Evolutionary conservation across 2,797 vertebrate genomes (phyloP).

Genomic region (Sphaeramia orbicularis): DNA sequence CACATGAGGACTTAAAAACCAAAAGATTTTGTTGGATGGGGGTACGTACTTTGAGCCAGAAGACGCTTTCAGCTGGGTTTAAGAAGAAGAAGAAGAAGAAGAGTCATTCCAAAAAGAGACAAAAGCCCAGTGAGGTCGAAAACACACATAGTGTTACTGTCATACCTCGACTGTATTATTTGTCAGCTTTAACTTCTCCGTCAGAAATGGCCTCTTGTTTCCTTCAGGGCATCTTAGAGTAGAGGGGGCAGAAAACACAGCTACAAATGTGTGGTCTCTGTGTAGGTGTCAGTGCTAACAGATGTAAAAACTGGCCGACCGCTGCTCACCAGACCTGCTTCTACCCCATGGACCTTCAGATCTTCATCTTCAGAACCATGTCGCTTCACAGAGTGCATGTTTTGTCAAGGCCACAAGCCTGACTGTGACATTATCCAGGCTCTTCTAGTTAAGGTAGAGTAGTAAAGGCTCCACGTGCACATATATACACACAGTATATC

Average conservation of each 20-base stretch:
- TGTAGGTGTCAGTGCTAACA: conserved; percentile 56
- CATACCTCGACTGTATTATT: conserved; percentile 83
- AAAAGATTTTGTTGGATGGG: conserved; percentile 74
- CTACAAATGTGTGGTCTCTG: conserved; percentile 42
- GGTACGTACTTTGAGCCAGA: conserved; percentile 67
- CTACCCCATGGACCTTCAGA: conserved; percentile 22
- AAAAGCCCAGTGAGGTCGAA: conserved; percentile 59
- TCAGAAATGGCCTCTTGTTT: conserved; percentile 68
- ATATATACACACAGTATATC: conserved; percentile 49
- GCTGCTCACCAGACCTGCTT: conserved; percentile 31
- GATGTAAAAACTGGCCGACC: conserved; percentile 37
- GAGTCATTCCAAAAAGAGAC: conserved; percentile 69
- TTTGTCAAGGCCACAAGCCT: conserved; percentile 33
- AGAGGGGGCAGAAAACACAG: conserved; percentile 75
- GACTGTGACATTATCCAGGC: conserved; percentile 28
- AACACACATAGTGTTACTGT: conserved; percentile 73
- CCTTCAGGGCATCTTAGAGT: conserved; percentile 62
- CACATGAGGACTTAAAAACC: conserved; percentile 79
- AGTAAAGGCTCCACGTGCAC: conserved; percentile 53
- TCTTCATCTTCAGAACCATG: conserved; percentile 18
- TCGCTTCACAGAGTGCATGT: conserved; percentile 52
- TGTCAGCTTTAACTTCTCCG: conserved; percentile 82
- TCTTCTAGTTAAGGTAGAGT: conserved; percentile 34
- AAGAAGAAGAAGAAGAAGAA: conserved; percentile 34
- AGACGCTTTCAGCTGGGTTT: conserved; percentile 60